phyloP scores from a whole-genome alignment of 2,113 vertebrate genomes.

The Amphiprion ocellaris region DNA sequence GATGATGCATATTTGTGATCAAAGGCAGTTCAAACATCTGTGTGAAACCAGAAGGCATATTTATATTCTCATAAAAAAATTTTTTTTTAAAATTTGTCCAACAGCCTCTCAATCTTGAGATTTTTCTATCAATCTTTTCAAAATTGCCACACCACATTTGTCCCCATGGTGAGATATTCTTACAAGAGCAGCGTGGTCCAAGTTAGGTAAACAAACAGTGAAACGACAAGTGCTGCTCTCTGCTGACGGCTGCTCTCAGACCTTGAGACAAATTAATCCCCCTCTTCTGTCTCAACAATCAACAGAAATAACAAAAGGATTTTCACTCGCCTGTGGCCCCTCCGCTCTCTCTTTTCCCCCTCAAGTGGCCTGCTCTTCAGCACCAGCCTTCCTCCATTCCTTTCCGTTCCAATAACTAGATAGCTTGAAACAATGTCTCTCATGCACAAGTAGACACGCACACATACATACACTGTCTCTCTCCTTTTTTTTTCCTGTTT shows the following conservation, averaged over 20 bases:
- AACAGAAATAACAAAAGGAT: constrained; percentile 76
- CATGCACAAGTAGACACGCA: constrained; percentile 32
- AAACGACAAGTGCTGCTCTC: constrained; percentile 16
- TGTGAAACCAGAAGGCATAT: constrained; percentile 38
- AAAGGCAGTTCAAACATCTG: constrained; percentile 47
- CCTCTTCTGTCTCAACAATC: constrained; percentile 66
- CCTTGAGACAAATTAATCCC: constrained; percentile 70
- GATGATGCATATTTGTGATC: constrained; percentile 56
- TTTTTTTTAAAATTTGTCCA: constrained; percentile 23
- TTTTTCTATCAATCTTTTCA: constrained; percentile 50
- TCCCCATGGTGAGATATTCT: constrained; percentile 29
- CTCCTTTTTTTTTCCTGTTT: not conserved
- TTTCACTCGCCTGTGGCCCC: constrained; percentile 59
- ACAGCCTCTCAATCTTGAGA: constrained; percentile 15
- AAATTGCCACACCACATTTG: constrained; percentile 32
- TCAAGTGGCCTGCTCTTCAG: constrained; percentile 71
- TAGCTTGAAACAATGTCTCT: constrained; percentile 72
- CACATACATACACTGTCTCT: constrained; percentile 1
- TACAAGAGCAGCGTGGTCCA: constrained; percentile 17
- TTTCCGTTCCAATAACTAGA: constrained; percentile 80
- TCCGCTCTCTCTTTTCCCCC: constrained; percentile 36
- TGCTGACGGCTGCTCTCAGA: constrained; percentile 60
- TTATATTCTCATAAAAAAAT: not conserved
- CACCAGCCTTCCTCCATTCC: constrained; percentile 64
- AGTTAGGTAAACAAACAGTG: constrained; percentile 65